Base-by-base conservation (phyloP, 2,113 vertebrate species). In the Pteropus alecto region DNA sequence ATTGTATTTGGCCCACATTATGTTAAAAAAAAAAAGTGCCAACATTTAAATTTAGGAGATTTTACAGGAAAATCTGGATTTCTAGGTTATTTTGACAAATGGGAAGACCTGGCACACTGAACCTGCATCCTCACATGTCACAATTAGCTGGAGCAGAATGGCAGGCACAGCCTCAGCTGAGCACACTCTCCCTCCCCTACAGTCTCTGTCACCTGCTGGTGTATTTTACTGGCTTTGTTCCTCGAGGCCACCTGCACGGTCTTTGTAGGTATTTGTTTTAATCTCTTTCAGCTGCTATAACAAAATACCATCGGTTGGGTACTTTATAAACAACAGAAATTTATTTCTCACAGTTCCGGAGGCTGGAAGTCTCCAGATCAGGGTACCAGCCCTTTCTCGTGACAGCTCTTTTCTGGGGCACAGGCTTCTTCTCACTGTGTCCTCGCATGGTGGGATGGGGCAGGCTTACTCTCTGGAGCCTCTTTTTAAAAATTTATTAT, bases 31-130 rank as follows among this genome's bases (percentile, higher is more conserved):
- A 65, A 65, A 65, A 94, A 83, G 18, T 79, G 21, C 82, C 56
- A 74, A n/a, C 28, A 58, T 79, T 79, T 95, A 74, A 74, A 68
- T 79, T 78, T 76, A 89, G 60, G 51, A 88, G 3, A 5, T 63
- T 92, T 92, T 93, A 54, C 58, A 74, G 48, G n/a, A 88, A 88
- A 60, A 83, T 87, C 61, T 74, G 24, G 30, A 65, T 48, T n/a
- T 63, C 48, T 85, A 33, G 77, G 30, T 78, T 90, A 85, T 63
- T 89, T 95, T 81, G 87, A 96, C 65, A 88, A 92, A 74, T 21
- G 12, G n/a, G n/a, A 82, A 92, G 71, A 10, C 77, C 77, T 68
- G 18, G 84, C 48, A 63, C 21, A 13, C 58, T 46, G 33, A 65
- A n/a, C n/a, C 58, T 90, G 18, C 7, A 2, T 71, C 76, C n/a